These are phyloP conservation scores for Holcopasites calliopsidis DNA, from an alignment of 1,140 invertebrate genomes.

Conservation along the genomic window DNA sequence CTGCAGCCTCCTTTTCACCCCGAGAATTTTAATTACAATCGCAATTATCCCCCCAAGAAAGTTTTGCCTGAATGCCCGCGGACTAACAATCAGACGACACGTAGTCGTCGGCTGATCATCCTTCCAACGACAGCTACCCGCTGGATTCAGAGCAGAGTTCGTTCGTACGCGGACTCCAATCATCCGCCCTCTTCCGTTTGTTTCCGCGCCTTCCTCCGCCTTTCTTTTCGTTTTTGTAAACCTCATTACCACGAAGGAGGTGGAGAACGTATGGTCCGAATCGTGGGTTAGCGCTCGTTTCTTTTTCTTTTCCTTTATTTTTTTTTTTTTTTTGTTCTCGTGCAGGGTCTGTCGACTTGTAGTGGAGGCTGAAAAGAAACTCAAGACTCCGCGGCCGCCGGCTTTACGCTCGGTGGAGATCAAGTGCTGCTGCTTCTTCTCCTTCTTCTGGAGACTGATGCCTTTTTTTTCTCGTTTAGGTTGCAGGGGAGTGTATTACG, in stretches of 20 bases:
- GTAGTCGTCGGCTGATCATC: conserved; percentile 40
- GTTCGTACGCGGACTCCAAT: no score
- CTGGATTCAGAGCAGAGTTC: background rate
- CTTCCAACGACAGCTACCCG: conserved; percentile 5
- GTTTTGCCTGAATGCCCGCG: conserved; percentile 62
- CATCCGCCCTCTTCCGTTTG: background rate
- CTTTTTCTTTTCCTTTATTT: no score
- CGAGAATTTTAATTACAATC: conserved; percentile 78
- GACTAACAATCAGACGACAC: conserved; percentile 66
- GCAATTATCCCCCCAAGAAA: conserved; percentile 72
- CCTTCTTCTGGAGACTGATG: background rate
- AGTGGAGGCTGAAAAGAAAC: conserved; percentile 34
- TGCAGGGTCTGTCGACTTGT: background rate
- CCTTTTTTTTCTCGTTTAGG: background rate
- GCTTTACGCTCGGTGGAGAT: conserved; percentile 34
- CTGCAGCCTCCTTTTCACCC: conserved; percentile 62
- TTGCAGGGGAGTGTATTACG: background rate
- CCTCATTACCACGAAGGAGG: conserved; percentile 40
- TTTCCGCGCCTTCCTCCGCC: conserved; percentile 2
- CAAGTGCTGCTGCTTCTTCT: conserved; percentile 22
- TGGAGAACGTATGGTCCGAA: conserved; percentile 24
- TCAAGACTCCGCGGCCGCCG: background rate
- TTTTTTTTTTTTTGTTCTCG: no score
- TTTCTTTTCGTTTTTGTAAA: conserved; percentile 27
- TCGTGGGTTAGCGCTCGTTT: background rate